These are phyloP conservation scores for Agrochola macilenta DNA, from an alignment of 2,888 invertebrate genomes.

Conservation along the genomic window DNA sequence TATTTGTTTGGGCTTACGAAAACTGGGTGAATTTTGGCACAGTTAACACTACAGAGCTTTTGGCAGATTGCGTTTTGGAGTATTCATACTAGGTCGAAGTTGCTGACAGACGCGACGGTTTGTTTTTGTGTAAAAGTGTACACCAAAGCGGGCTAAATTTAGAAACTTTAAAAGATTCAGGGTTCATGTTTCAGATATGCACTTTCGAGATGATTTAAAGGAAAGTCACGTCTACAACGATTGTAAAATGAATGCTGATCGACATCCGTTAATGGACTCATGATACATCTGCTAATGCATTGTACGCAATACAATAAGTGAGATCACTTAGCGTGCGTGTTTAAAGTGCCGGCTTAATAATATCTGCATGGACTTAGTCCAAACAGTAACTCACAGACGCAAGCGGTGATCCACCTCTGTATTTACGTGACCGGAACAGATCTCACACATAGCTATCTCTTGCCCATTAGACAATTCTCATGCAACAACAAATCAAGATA, in stretches of 20 bases:
- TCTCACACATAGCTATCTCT: conserved; percentile 35
- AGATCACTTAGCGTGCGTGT: conserved; percentile 32
- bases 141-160: background rate
- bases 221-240: background rate
- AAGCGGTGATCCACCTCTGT: conserved; percentile 3
- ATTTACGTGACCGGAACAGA: conserved; percentile 16
- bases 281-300: conserved; percentile 33
- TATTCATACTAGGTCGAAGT: conserved; percentile 23
- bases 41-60: conserved; percentile 26
- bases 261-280: conserved; percentile 26
- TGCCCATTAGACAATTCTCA: conserved; percentile 31
- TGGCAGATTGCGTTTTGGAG: conserved; percentile 34
- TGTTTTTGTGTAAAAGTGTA: conserved; percentile 7
- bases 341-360: conserved; percentile 21
- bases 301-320: conserved; percentile 40
- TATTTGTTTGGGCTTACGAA: conserved; percentile 33
- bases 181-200: background rate
- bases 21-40: conserved; percentile 51
- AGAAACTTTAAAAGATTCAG: background rate
- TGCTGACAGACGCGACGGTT: conserved; percentile 15
- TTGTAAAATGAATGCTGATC: conserved; percentile 26
- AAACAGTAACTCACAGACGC: conserved; percentile 24
- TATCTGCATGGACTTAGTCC: conserved; percentile 14
- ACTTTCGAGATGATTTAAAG: background rate
- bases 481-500: conserved; percentile 52